Conservation (phyloP, 37 sponge, comb jelly and placozoan genomes). For the Beroe ovata region DNA sequence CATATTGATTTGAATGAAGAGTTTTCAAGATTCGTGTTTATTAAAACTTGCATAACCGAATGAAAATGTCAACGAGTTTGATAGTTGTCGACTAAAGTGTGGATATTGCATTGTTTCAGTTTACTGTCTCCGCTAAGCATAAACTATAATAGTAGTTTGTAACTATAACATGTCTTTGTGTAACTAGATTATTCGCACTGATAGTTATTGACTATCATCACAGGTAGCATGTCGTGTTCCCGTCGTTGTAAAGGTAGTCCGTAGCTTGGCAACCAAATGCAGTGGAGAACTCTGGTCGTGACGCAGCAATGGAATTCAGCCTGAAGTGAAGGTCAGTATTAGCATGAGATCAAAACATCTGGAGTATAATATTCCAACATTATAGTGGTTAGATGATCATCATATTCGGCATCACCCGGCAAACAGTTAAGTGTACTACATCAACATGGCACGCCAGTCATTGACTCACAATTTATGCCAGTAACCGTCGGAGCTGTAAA, state of each 20-base stretch:
- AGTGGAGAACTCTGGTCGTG: slow-evolving; percentile 1
- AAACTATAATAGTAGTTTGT: neutral
- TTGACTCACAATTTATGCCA: slow-evolving; percentile 52
- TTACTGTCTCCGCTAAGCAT: neutral
- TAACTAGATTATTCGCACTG: too few species aligned
- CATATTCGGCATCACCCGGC: too few species aligned
- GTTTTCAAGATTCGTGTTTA: neutral
- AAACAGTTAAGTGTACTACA: too few species aligned
- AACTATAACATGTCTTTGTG: neutral
- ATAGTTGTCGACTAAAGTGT: too few species aligned
- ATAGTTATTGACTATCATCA: too few species aligned
- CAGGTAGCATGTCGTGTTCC: slow-evolving; percentile 21
- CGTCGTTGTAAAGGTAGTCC: slow-evolving; percentile 16
- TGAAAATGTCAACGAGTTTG: too few species aligned
- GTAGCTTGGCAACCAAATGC: slow-evolving; percentile 31
- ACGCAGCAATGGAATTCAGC: slow-evolving; percentile 51
- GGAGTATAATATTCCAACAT: neutral
- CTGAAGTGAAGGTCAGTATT: neutral
- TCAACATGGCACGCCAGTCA: too few species aligned
- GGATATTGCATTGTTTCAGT: neutral
- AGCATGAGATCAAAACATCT: too few species aligned
- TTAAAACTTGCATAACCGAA: too few species aligned
- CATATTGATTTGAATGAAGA: too few species aligned
- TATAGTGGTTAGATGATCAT: too few species aligned
- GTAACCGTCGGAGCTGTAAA: slow-evolving; percentile 16